phyloP scores from a whole-genome alignment of 2,888 invertebrate genomes.

The Odontothrips loti region DNA sequence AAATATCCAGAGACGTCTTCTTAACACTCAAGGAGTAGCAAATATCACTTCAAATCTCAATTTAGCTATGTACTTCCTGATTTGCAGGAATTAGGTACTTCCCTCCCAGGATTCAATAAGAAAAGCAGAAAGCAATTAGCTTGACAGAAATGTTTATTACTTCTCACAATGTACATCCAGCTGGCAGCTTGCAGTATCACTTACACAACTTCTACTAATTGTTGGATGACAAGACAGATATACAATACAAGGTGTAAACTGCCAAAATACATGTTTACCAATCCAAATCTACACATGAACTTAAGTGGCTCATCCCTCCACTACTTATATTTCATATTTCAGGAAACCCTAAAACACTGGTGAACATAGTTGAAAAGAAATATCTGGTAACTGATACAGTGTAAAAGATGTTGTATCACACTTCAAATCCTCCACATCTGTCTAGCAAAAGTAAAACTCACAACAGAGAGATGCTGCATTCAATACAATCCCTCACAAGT shows the following conservation, averaged over 20 bases:
- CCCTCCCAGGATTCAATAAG: neutral
- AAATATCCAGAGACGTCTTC: too few species aligned
- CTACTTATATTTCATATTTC: neutral
- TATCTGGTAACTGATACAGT: neutral
- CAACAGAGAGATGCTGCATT: neutral
- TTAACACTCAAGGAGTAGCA: too few species aligned
- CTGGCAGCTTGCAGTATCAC: neutral
- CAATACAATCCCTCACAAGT: neutral
- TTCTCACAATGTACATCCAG: neutral
- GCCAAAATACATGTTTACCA: neutral
- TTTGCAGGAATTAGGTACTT: neutral
- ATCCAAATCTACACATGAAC: neutral
- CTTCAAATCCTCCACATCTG: neutral
- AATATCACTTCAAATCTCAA: too few species aligned
- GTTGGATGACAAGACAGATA: neutral
- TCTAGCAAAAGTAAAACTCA: neutral
- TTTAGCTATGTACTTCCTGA: too few species aligned
- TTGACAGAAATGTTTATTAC: neutral
- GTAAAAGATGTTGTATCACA: neutral
- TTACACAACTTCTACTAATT: neutral
- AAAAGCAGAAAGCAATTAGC: neutral
- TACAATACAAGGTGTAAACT: neutral
- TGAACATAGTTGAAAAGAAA: neutral
- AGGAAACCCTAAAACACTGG: neutral
- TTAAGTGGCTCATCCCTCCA: neutral